phyloP scores from a whole-genome alignment of 2,888 invertebrate species.

The Vanessa cardui region DNA sequence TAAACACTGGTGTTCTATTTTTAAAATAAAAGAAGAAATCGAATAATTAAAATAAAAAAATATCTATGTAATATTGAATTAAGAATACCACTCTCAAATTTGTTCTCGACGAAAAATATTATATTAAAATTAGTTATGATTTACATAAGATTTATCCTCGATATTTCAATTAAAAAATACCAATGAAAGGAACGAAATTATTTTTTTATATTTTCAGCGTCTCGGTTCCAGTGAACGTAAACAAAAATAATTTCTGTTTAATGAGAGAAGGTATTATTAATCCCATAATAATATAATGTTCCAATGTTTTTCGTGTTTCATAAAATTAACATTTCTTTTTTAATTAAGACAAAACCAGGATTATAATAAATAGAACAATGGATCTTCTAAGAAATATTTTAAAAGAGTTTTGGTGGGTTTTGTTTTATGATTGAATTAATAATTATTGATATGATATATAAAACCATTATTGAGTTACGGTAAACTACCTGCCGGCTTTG shows the following conservation, averaged over 20 bases:
- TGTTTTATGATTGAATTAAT: too few relatives aligned
- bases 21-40: too few relatives aligned
- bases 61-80: too few relatives aligned
- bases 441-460: too few relatives aligned
- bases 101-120: constrained; percentile 14
- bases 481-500: too few relatives aligned
- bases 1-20: too few relatives aligned
- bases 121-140: constrained; percentile 30
- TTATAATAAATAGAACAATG: too few relatives aligned
- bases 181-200: constrained; percentile 33
- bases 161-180: constrained; percentile 44
- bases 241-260: constrained; percentile 41
- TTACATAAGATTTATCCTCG: constrained; percentile 20
- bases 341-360: too few relatives aligned
- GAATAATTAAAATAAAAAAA: too few relatives aligned
- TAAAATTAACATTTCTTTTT: not conserved
- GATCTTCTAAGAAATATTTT: too few relatives aligned
- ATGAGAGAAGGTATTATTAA: constrained; percentile 12
- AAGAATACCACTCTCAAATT: not conserved
- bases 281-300: not conserved
- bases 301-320: not conserved
- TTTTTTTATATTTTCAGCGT: constrained; percentile 39
- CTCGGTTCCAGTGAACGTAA: constrained; percentile 13
- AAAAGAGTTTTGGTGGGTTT: too few relatives aligned
- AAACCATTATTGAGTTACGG: too few relatives aligned